Base-by-base conservation (phyloP, 1,140 invertebrate species). In the Ceratosolen fusciceps region DNA sequence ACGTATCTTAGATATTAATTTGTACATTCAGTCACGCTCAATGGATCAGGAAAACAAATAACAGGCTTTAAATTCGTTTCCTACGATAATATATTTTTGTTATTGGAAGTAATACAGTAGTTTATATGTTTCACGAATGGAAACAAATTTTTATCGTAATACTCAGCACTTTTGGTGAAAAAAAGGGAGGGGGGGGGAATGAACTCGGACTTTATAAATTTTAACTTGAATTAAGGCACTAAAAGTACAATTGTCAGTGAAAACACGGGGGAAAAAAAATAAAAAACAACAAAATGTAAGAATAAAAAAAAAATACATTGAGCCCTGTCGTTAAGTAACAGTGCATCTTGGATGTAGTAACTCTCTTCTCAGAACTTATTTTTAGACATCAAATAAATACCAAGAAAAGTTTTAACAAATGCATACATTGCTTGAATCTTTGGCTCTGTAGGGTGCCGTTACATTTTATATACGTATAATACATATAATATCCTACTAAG, bases 11-110 rank as follows among this genome's bases (percentile, higher is more conserved):
- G 75, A 79, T 79, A 60, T 84, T 82, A 80, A 81, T 83, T 83
- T 84, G 80, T 84, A 84, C 78, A 79, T 83, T 80, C 80, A 83
- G 77, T 74, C 67, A 78, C 82, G 71, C 56, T 81, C 60, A 71
- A 80, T 74, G 83, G 39, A 80, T 67, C 56, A 77, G 52, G 67
- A 78, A 77, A 71, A 79, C 76, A 81, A 78, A 84, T 77, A 76
- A 78, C 79, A 81, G 81, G 79, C 81, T 82, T 84, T 43, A 81
- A 84, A 82, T 85, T 83, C 71, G 80, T 83, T 84, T 84, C 81
- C 84, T 82, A 84, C 81, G 70, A 84, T 84, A 82, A 85, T 85
- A 85, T 85, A 85, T 85, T 84, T 85, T 85, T 84, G 81, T 84
- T 85, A 83, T 82, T 84, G 81, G 77, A 85, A 85, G 80, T 84